Base-by-base conservation (phyloP, 2,113 vertebrate species). In the Tauraco erythrolophus region DNA sequence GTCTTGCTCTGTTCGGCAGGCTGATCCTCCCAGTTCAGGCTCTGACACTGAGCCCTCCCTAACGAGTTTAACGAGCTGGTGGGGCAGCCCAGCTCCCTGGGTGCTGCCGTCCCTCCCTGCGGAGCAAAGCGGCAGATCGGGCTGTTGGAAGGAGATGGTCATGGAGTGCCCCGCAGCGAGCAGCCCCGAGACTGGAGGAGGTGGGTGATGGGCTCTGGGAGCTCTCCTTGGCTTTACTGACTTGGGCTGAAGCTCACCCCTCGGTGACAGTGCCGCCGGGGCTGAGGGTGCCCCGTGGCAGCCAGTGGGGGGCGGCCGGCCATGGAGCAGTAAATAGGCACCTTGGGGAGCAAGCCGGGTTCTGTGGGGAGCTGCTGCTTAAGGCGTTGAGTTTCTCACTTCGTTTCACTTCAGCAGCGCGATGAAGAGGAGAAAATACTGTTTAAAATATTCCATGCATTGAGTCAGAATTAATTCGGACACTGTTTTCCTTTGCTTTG, bases 41-140 rank as follows among this genome's bases (percentile, higher is more conserved):
- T 62, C 28, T 33, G 66, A 28, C 39, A 19, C 6, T 4, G 33
- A 72, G 65, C 60, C 60, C 64, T 81, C 75, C 68, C 39, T 37
- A 24, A n/a, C n/a, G 74, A 48, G 45, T 81, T 92, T 69, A 69
- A 46, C 24, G 6, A 27, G 53, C 24, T 19, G 58, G 35, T 46
- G 30, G 45, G 2, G n/a, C 1, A 5, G 57, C 64, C 60, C 57
- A 1, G 71, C 72, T 53, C 28, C 43, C 17, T 5, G 3, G 33
- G 54, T 9, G 27, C 76, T 48, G 39, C 21, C 3, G 2, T 7
- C 65, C 2, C 1, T 35, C 48, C 66, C 60, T 13, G 1, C 10
- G 6, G 79, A 57, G 2, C 48, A 17, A 8, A 68, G 66, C 0
- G 0, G 19, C 19, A 7, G 39, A 5, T 7, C 0, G 0, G 22